These are phyloP conservation scores for Balaeniceps rex DNA, from an alignment of 2,113 vertebrate species.

Conservation along the genomic window DNA sequence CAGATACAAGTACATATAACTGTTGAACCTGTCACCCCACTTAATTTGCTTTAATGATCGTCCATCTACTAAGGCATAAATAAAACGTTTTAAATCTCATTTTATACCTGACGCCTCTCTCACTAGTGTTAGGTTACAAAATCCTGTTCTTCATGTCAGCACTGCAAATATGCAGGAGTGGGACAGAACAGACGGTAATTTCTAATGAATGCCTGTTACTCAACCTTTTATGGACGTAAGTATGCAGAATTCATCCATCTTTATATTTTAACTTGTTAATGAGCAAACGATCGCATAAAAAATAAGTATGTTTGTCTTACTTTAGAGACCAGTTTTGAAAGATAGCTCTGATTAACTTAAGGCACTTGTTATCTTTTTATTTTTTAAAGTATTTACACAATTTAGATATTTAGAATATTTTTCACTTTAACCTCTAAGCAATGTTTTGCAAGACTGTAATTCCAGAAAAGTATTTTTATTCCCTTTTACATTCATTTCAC, in stretches of 20 bases:
- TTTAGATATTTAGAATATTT: background rate
- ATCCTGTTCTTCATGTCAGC: background rate
- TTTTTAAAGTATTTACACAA: background rate
- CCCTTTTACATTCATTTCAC: background rate
- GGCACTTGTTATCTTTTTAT: background rate
- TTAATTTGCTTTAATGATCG: rapidly evolving
- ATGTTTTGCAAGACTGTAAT: background rate
- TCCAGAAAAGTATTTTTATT: background rate
- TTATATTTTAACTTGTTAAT: background rate
- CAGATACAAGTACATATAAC: background rate
- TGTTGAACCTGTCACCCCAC: background rate
- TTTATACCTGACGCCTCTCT: background rate
- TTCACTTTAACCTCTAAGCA: background rate
- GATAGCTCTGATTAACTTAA: background rate
- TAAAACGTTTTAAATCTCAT: background rate
- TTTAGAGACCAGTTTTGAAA: background rate
- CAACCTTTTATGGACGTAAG: background rate
- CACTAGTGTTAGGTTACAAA: background rate
- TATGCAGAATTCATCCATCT: background rate
- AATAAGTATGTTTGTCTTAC: background rate
- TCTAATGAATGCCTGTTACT: background rate
- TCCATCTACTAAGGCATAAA: background rate
- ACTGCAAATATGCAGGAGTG: background rate
- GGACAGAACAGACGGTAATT: background rate
- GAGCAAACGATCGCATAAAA: background rate